These are phyloP conservation scores for Tiaroga cobitis DNA, from an alignment of 2,797 vertebrate genomes.

Conservation along the genomic window DNA sequence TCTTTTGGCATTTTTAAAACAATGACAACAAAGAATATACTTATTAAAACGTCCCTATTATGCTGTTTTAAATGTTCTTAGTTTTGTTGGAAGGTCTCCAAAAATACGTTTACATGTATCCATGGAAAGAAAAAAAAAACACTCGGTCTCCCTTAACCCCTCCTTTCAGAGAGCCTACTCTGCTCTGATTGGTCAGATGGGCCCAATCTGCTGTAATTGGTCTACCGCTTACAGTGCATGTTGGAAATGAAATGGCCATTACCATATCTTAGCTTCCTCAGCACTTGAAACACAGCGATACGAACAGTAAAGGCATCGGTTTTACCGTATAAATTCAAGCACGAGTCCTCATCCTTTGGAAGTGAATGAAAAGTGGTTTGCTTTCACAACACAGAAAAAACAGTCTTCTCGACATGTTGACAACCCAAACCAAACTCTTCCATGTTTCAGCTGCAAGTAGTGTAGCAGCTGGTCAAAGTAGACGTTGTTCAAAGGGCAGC, in stretches of 20 bases:
- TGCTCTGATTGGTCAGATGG: constrained; percentile 1
- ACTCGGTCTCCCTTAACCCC: too few species aligned
- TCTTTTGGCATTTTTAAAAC: neutral
- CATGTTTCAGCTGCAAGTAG: neutral
- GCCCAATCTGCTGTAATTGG: neutral
- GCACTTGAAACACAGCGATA: neutral
- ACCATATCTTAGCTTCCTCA: neutral
- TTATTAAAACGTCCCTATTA: neutral
- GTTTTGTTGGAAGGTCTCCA: neutral
- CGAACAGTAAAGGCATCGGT: neutral
- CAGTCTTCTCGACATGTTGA: neutral
- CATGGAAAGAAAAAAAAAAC: too few species aligned
- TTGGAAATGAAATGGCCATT: neutral
- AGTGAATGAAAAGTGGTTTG: neutral
- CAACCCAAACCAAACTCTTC: neutral
- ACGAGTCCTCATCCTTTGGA: neutral
- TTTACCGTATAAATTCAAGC: neutral
- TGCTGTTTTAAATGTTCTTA: neutral
- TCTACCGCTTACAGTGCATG: neutral
- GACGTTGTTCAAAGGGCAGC: neutral
- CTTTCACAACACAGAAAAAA: neutral
- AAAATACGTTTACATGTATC: neutral
- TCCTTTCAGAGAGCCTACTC: neutral
- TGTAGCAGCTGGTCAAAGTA: neutral
- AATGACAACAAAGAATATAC: neutral